Percentiles rank a stretch among this genome's conserved stretches.
Evolutionary conservation across 2,888 invertebrate genomes (phyloP).

Genomic region (Eurytoma adleriae): DNA sequence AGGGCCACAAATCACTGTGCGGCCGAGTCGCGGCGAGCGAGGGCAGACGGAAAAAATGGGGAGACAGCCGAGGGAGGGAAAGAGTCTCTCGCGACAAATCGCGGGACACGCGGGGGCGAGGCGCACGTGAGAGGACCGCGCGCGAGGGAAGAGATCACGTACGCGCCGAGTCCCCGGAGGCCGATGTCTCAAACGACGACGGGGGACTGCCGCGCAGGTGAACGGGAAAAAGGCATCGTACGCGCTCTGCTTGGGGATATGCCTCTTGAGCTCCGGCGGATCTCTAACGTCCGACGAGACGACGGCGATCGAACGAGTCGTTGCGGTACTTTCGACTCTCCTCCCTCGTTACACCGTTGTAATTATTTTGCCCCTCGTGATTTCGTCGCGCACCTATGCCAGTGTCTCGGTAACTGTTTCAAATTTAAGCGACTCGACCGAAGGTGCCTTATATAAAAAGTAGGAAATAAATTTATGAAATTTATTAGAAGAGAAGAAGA

Average conservation of each 20-base stretch:
- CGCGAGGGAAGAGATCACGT: slow-evolving; percentile 64
- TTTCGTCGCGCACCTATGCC: no score
- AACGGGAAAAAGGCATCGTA: slow-evolving; percentile 62
- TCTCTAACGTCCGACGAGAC: not conserved
- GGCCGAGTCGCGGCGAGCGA: not conserved
- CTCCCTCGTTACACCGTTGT: no score
- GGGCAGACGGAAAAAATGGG: slow-evolving; percentile 17
- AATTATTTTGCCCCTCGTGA: no score
- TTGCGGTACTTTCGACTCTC: no score
- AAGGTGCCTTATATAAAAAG: no score
- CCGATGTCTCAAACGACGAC: slow-evolving; percentile 75
- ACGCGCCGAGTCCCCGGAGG: slow-evolving; percentile 68
- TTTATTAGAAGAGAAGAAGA: no score
- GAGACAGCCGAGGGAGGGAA: not conserved
- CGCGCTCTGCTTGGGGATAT: no score
- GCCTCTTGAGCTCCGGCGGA: no score
- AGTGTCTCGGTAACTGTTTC: no score
- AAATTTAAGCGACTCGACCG: no score
- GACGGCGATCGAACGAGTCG: not conserved
- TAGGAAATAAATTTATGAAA: no score
- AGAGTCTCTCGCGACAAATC: slow-evolving; percentile 64
- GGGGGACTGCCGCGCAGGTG: slow-evolving; percentile 63
- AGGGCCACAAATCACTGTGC: slow-evolving; percentile 53
- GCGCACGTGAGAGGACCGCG: slow-evolving; percentile 66
- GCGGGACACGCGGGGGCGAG: slow-evolving; percentile 59